Conservation (phyloP, 2,797 vertebrate genomes). For the Limnodromus scolopaceus region DNA sequence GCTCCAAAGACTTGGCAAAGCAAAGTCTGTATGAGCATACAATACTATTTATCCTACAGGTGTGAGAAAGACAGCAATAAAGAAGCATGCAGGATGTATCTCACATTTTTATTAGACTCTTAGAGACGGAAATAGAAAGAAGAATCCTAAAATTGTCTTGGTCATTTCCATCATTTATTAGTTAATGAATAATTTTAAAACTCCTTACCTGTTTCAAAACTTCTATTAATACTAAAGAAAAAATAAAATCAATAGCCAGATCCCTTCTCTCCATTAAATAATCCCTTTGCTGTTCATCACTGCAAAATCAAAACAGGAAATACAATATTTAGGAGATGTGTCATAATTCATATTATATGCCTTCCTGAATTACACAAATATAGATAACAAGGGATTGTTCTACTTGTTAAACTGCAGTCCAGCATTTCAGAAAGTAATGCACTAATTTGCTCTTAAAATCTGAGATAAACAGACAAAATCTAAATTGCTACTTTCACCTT, state of each 20-base stretch:
- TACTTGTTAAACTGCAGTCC: background rate
- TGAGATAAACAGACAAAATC: background rate
- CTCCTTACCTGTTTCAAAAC: slow-evolving; percentile 95
- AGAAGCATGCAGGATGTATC: background rate
- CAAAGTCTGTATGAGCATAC: background rate
- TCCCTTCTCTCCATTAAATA: slow-evolving; percentile 97
- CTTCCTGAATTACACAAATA: background rate
- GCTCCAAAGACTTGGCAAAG: background rate
- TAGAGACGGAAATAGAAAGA: background rate
- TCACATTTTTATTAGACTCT: background rate
- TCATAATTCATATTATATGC: background rate
- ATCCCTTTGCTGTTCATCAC: slow-evolving; percentile 98
- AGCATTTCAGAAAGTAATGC: background rate
- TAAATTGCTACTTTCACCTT: background rate
- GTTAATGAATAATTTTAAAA: slow-evolving; percentile 9
- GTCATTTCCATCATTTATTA: background rate
- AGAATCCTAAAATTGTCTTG: background rate
- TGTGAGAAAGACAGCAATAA: background rate
- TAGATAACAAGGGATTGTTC: slow-evolving; percentile 3
- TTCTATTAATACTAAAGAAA: slow-evolving; percentile 97
- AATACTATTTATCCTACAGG: background rate
- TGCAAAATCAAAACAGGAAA: slow-evolving; percentile 78
- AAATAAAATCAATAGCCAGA: slow-evolving; percentile 98
- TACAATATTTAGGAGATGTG: background rate
- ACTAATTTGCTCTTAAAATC: background rate